Conservation (phyloP, 2,797 vertebrate species). For the Gobionotothen gibberifrons region DNA sequence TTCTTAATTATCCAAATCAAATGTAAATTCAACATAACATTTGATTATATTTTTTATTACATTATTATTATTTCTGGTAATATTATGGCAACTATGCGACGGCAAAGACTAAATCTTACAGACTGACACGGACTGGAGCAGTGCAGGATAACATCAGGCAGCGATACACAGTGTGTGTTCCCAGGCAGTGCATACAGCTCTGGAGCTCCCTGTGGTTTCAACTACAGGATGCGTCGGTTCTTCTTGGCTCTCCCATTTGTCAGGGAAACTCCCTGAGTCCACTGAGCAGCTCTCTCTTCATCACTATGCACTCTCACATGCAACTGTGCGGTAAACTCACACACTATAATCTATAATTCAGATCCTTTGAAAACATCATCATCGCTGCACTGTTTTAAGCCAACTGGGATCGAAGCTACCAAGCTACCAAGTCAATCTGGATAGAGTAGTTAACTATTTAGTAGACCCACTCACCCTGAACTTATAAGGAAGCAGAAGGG, state of each 20-base stretch:
- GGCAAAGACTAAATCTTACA: background rate
- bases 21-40: too few species aligned
- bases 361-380: slow-evolving; percentile 67
- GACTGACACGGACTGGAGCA: background rate
- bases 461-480: slow-evolving; percentile 65
- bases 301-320: slow-evolving; percentile 42
- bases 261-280: slow-evolving; percentile 40
- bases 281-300: slow-evolving; percentile 38
- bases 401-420: slow-evolving; percentile 64
- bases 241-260: slow-evolving; percentile 26
- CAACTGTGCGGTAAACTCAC: slow-evolving; percentile 48
- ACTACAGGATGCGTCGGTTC: slow-evolving; percentile 70
- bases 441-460: slow-evolving; percentile 58
- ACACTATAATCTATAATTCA: slow-evolving; percentile 76
- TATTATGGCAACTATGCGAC: background rate
- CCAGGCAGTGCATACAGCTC: slow-evolving; percentile 15
- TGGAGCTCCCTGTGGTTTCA: slow-evolving; percentile 40
- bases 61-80: background rate
- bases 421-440: slow-evolving; percentile 60
- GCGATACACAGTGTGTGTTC: slow-evolving; percentile 11
- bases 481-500: slow-evolving; percentile 62
- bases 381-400: slow-evolving; percentile 67
- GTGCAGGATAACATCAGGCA: background rate
- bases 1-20: background rate
- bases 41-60: background rate